A percentile compares a stretch with the other conserved stretches of the same genome.
These are phyloP conservation scores for Polyergus mexicanus DNA, from an alignment of 1,140 invertebrate species.

Conservation along the genomic window DNA sequence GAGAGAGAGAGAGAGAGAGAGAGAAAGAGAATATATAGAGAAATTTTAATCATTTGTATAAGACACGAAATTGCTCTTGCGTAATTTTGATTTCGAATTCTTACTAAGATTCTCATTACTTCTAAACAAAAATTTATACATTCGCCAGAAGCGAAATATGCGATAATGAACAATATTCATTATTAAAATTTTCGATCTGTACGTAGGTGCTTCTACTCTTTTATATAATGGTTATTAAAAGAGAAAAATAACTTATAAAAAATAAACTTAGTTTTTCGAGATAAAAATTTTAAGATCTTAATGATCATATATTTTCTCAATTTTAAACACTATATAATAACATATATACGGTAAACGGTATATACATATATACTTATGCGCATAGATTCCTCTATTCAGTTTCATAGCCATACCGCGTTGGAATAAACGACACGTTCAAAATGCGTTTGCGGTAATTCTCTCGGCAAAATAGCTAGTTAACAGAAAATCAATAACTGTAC, in stretches of 20 bases:
- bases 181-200: not conserved
- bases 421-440: conserved; percentile 54
- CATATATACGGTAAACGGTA: not conserved
- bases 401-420: conserved; percentile 13
- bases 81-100: not conserved
- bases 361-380: not conserved
- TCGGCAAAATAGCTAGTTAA: conserved; percentile 55
- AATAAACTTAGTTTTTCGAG: not conserved
- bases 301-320: not conserved
- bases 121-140: not conserved
- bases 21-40: not conserved
- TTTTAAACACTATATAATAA: not conserved
- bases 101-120: not conserved
- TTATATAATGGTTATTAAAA: not conserved
- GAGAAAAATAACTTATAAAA: conserved; percentile 2
- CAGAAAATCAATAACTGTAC: conserved; percentile 55
- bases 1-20: not conserved
- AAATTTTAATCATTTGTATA: not conserved
- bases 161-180: conserved; percentile 18
- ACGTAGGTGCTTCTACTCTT: not conserved
- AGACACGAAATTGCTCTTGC: not conserved
- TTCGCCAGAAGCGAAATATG: not conserved
- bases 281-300: not conserved
- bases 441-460: conserved; percentile 49
- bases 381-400: conserved; percentile 19